Conservation (phyloP, 2,113 vertebrate species). For the Hyaena hyaena region DNA sequence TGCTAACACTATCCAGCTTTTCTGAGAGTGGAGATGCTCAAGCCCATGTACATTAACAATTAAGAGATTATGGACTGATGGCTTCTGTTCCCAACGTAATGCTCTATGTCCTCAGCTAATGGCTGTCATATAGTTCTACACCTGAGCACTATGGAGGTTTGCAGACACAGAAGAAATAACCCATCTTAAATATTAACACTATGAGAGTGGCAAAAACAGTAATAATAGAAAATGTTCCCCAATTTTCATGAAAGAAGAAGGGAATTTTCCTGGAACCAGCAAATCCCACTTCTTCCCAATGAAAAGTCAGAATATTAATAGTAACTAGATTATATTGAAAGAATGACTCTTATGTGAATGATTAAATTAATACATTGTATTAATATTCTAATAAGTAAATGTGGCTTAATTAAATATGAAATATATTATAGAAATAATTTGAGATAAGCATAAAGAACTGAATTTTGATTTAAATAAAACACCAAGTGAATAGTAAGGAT, state of each 20-base stretch:
- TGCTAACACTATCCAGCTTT: not conserved
- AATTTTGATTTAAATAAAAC: not conserved
- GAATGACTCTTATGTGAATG: not conserved
- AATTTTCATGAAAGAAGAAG: not conserved
- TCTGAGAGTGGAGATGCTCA: not conserved
- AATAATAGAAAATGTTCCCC: not conserved
- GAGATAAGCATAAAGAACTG: not conserved
- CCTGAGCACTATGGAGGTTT: not conserved
- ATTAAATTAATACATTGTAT: not conserved
- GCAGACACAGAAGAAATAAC: not conserved
- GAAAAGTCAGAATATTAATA: slow-evolving; percentile 24
- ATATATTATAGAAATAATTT: not conserved
- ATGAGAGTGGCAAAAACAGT: not conserved
- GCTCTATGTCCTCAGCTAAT: not conserved
- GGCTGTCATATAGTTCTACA: not conserved
- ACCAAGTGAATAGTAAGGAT: not conserved
- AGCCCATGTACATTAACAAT: not conserved
- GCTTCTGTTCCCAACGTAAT: not conserved
- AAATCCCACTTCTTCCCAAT: not conserved
- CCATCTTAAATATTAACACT: not conserved
- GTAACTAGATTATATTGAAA: not conserved
- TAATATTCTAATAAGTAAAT: not conserved
- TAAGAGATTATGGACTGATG: not conserved
- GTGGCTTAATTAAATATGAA: not conserved
- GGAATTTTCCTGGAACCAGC: not conserved